A percentile compares a stretch with the other conserved stretches of the same genome.
Conservation (phyloP, 1,140 invertebrate genomes). For the Neodiprion lecontei region DNA sequence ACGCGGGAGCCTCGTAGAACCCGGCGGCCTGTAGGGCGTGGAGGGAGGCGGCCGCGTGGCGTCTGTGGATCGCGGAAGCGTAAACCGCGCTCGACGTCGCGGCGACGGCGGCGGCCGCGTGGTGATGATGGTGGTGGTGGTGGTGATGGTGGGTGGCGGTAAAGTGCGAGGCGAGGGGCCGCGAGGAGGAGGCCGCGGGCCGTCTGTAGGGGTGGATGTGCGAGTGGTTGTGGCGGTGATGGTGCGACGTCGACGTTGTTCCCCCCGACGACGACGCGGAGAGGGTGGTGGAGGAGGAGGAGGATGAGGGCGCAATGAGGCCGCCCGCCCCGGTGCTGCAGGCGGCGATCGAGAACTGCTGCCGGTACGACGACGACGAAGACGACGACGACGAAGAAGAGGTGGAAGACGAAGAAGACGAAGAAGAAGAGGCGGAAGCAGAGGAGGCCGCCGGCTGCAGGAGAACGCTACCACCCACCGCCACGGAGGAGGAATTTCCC, state of each 20-base stretch:
- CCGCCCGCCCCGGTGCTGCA: slow-evolving; percentile 25
- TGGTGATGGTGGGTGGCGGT: slow-evolving; percentile 21
- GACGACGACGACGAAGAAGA: slow-evolving; percentile 2
- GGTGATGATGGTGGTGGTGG: slow-evolving; percentile 27
- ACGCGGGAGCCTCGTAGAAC: slow-evolving; percentile 52
- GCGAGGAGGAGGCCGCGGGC: slow-evolving; percentile 36
- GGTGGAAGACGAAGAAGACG: not conserved
- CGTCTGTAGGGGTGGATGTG: slow-evolving; percentile 11
- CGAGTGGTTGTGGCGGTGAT: not conserved
- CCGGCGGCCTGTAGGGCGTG: slow-evolving; percentile 45
- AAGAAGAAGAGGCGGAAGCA: not conserved
- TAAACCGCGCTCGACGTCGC: slow-evolving; percentile 40
- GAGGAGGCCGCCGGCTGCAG: not conserved
- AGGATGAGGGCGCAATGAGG: slow-evolving; percentile 15
- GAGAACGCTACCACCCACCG: not conserved
- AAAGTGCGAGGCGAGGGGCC: slow-evolving; percentile 31
- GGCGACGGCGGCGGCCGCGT: slow-evolving; percentile 28
- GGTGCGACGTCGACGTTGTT: slow-evolving; percentile 19
- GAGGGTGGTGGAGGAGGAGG: not conserved
- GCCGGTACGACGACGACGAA: slow-evolving; percentile 26
- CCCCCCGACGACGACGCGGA: slow-evolving; percentile 9
- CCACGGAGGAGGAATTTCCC: not conserved
- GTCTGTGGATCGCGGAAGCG: slow-evolving; percentile 49
- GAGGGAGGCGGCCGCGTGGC: slow-evolving; percentile 43
- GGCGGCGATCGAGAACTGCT: slow-evolving; percentile 25